phyloP scores from a whole-genome alignment of 2,888 invertebrate species.

The Dynastes hyllus region DNA sequence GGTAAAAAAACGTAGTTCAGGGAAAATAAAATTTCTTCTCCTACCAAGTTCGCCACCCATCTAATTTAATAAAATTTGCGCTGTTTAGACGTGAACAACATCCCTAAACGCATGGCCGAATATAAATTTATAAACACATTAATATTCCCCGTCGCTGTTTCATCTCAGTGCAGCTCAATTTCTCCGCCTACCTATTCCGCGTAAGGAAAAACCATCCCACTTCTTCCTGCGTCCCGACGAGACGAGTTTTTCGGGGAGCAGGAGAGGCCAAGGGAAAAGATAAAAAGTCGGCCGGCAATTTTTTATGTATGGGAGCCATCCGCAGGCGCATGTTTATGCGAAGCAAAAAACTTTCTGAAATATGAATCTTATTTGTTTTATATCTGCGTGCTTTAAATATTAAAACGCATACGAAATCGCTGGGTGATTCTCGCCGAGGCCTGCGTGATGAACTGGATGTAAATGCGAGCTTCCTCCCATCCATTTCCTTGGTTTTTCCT shows the following conservation, averaged over 20 bases:
- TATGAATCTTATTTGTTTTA: conserved; percentile 46
- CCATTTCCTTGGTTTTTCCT: not conserved
- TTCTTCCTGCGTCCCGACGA: not conserved
- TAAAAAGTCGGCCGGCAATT: conserved; percentile 28
- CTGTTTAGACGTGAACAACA: conserved; percentile 12
- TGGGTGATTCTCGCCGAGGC: conserved; percentile 31
- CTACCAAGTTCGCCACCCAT: not conserved
- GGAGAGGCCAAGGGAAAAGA: not conserved
- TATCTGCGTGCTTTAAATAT: conserved; percentile 45
- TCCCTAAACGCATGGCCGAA: conserved; percentile 2
- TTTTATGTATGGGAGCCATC: conserved; percentile 35
- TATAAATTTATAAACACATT: conserved; percentile 42
- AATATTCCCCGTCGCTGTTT: conserved; percentile 27
- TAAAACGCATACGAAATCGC: conserved; percentile 31
- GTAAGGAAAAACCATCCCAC: no score
- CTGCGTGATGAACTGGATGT: conserved; percentile 34
- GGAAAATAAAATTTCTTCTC: not conserved
- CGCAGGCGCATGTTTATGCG: conserved; percentile 31
- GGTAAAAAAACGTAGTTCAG: no score
- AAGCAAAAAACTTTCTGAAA: conserved; percentile 39
- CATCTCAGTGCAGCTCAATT: conserved; percentile 2
- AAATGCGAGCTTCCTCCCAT: conserved; percentile 7
- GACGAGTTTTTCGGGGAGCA: not conserved
- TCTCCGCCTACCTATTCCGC: not conserved
- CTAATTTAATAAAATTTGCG: conserved; percentile 36